phyloP scores from a whole-genome alignment of 2,113 vertebrate genomes.

The Charina bottae region DNA sequence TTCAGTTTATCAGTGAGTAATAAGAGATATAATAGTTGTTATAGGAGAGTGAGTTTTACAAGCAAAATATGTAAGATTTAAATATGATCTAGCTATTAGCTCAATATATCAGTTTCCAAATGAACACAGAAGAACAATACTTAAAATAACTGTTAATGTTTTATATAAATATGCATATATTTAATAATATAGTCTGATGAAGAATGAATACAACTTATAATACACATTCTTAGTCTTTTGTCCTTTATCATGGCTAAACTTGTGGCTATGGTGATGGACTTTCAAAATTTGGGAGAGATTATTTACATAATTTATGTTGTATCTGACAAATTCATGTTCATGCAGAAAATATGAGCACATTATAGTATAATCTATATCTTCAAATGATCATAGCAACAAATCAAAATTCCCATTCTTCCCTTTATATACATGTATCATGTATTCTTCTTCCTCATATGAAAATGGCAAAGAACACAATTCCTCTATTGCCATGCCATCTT shows the following conservation, averaged over 20 bases:
- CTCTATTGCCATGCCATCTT: rapidly evolving
- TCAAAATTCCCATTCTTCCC: not conserved
- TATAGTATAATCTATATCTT: rapidly evolving
- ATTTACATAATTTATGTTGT: not conserved
- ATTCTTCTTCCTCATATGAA: rapidly evolving
- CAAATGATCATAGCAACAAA: not conserved
- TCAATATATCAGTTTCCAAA: not conserved
- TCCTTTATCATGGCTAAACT: not conserved
- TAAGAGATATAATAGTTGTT: not conserved
- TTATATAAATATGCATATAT: not conserved
- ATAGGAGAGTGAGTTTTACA: not conserved
- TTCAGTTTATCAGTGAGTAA: not conserved
- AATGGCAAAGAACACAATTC: not conserved
- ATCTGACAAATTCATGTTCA: not conserved
- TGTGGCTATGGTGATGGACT: not conserved
- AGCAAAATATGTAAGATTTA: not conserved
- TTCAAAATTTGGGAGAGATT: not conserved
- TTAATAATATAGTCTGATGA: slow-evolving; percentile 2
- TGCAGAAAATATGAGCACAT: rapidly evolving
- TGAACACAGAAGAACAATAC: not conserved
- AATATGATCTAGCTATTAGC: not conserved
- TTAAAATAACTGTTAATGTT: not conserved
- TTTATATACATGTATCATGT: not conserved
- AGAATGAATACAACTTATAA: not conserved
- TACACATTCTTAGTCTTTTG: not conserved